Base-by-base conservation (phyloP, 2,797 vertebrate species). In the Acridotheres tristis region DNA sequence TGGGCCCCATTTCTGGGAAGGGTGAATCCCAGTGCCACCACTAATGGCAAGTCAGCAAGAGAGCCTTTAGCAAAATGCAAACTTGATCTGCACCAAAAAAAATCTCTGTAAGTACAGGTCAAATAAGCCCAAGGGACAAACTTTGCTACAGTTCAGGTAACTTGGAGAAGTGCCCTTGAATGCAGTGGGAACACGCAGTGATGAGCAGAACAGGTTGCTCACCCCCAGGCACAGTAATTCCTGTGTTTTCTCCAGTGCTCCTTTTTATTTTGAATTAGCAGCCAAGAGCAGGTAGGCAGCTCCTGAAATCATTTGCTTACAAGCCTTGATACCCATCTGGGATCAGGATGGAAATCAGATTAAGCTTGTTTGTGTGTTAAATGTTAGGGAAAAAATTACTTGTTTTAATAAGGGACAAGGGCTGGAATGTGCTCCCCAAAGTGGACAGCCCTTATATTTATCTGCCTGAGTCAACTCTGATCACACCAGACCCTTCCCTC, bases 361-460 rank as follows among this genome's bases (percentile, higher is more conserved):
- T 96, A 97, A 94, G 95, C 94, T 97, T 96, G 97, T 97, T 97
- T 97, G 93, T 89, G 86, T 97, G 96, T 97, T 97, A 96, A 97
- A 97, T 96, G 96, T 97, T 96, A 85, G 58, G 86, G 93, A 94
- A 96, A 97, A 95, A 94, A 97, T 97, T 45, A 91, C 95, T 97
- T 95, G 90, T 94, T 97, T 36, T 96, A 97, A 95, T 94, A 95
- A 95, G 92, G 79, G 86, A 83, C 83, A 88, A 85, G 47, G 77
- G 53, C 45, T 94, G 90, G 86, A 79, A 81, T 87, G 79, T 85
- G 90, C 68, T 96, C 55, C 89, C 74, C 86, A 75, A 89, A 89
- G 90, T 48, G 2, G 86, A 42, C 68, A 94, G 84, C 74, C 61
- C 84, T 74, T 55, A 32, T 3, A 75, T 12, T 36, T 36, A 59